Percentiles rank a stretch among this genome's conserved stretches.
These are phyloP conservation scores for Protomyctophum bolini DNA, from an alignment of 2,113 vertebrate genomes.

Conservation along the genomic window DNA sequence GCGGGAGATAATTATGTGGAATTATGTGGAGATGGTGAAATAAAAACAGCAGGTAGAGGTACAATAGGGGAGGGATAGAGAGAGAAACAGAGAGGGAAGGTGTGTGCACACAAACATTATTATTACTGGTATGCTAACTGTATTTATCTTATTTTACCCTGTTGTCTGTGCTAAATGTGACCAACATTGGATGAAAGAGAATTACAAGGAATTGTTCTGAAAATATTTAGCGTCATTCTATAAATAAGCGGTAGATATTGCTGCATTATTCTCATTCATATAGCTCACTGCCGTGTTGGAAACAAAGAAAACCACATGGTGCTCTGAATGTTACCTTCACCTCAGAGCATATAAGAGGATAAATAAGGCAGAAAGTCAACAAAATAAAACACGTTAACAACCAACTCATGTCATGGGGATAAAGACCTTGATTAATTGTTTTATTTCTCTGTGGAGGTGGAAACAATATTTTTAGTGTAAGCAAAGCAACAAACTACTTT, in stretches of 20 bases:
- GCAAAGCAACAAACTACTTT: not conserved
- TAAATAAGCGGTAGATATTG: not conserved
- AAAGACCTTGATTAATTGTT: not conserved
- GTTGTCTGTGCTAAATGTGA: too few species aligned
- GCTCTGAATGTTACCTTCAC: not conserved
- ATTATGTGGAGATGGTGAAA: too few species aligned
- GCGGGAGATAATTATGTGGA: not conserved
- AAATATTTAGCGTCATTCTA: not conserved
- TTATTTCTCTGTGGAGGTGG: not conserved
- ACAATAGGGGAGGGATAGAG: slow-evolving; percentile 8
- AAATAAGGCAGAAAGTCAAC: not conserved
- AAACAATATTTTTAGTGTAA: too few species aligned
- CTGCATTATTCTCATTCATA: not conserved
- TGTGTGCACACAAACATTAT: not conserved
- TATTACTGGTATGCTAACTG: not conserved
- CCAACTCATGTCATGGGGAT: not conserved
- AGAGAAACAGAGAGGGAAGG: slow-evolving; percentile 4
- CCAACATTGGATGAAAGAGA: not conserved
- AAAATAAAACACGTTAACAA: not conserved
- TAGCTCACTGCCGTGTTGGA: not conserved
- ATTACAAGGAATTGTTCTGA: not conserved
- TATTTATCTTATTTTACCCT: not conserved
- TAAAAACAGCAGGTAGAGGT: too few species aligned
- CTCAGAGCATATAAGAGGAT: not conserved
- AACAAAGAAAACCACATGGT: not conserved